phyloP scores from a whole-genome alignment of 2,888 invertebrate species.

The Willowsia nigromaculata region DNA sequence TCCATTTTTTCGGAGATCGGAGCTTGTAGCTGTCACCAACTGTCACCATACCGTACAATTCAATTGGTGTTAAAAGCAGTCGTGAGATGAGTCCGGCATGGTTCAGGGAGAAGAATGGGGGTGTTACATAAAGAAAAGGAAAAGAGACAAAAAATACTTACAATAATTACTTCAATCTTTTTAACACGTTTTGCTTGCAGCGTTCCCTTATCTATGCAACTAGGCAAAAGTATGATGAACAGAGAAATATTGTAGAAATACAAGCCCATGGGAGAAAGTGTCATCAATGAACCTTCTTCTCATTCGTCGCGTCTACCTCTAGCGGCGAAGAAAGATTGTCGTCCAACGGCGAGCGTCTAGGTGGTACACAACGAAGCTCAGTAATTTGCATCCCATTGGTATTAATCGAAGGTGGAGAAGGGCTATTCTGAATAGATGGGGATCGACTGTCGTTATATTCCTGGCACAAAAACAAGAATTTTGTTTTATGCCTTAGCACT shows the following conservation, averaged over 20 bases:
- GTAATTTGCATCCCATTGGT: slow-evolving; percentile 72
- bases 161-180: too few relatives aligned
- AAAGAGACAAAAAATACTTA: slow-evolving; percentile 43
- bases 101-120: neutral
- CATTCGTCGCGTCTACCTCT: slow-evolving; percentile 40
- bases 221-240: too few relatives aligned
- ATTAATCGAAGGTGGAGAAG: slow-evolving; percentile 31
- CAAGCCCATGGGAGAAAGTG: slow-evolving; percentile 3
- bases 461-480: too few relatives aligned
- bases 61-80: slow-evolving; percentile 45
- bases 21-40: slow-evolving; percentile 71
- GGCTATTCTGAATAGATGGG: slow-evolving; percentile 37
- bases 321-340: slow-evolving; percentile 59
- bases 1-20: slow-evolving; percentile 66
- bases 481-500: too few relatives aligned
- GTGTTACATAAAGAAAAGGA: neutral
- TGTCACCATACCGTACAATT: slow-evolving; percentile 64
- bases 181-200: too few relatives aligned
- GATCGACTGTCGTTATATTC: slow-evolving; percentile 65
- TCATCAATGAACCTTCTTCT: neutral
- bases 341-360: slow-evolving; percentile 66
- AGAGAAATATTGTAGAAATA: too few relatives aligned
- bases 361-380: slow-evolving; percentile 66
- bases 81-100: neutral
- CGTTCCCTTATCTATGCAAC: too few relatives aligned